Evolutionary conservation across 2,888 invertebrate genomes (phyloP).

Genomic region (Platycheirus albimanus): DNA sequence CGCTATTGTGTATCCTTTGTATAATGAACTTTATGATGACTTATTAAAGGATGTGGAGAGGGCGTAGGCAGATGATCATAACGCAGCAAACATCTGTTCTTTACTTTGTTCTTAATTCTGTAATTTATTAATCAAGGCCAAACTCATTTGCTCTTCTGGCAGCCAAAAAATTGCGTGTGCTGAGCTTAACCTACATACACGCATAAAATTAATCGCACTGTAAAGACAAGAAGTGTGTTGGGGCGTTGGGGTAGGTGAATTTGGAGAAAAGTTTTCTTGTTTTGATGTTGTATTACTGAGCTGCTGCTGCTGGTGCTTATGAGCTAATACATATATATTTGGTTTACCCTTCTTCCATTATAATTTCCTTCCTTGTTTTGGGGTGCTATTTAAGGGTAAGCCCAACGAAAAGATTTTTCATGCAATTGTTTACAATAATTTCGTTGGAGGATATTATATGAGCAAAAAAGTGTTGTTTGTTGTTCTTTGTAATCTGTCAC

Average conservation of each 20-base stretch:
- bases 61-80: conserved; percentile 40
- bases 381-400: too few species aligned
- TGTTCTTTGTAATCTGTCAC: too few species aligned
- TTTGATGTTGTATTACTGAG: neutral
- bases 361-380: neutral
- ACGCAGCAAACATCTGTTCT: conserved; percentile 32
- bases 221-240: neutral
- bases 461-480: too few species aligned
- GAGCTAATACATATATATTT: too few species aligned
- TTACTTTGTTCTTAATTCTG: conserved; percentile 31
- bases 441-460: too few species aligned
- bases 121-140: conserved; percentile 45
- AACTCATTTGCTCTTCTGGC: conserved; percentile 17
- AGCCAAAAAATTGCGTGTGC: neutral
- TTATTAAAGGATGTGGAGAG: neutral
- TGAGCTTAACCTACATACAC: neutral
- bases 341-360: neutral
- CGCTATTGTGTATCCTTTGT: neutral
- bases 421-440: too few species aligned
- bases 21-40: neutral
- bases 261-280: neutral
- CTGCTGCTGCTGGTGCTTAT: too few species aligned
- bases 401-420: too few species aligned
- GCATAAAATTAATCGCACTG: neutral
- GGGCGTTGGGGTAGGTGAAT: neutral